Percentiles rank a stretch among this genome's conserved stretches.
phyloP scores from a whole-genome alignment of 2,113 vertebrate species.

The Anolis sagrei region DNA sequence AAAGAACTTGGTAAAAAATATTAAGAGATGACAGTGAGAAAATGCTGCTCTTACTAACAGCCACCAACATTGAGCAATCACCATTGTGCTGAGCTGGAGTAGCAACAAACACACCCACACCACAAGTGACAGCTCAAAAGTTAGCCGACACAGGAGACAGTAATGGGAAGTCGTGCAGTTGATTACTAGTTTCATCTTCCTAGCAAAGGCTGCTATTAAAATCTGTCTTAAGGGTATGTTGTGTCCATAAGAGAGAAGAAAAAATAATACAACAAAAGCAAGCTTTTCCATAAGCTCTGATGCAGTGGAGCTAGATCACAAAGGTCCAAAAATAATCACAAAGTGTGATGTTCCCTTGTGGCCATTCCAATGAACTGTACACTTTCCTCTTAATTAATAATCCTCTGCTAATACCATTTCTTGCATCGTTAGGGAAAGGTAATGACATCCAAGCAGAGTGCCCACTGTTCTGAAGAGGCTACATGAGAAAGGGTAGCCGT shows the following conservation, averaged over 20 bases:
- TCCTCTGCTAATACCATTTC: conserved; percentile 20
- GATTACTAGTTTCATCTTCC: conserved; percentile 12
- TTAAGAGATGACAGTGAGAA: neutral
- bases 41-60: neutral
- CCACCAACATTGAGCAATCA: neutral
- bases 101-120: neutral
- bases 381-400: conserved; percentile 35
- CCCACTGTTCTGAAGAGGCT: neutral
- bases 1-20: neutral
- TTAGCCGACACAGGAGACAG: neutral
- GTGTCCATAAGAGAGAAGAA: neutral
- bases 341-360: neutral
- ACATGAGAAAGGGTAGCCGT: conserved; percentile 1
- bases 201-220: conserved; percentile 4
- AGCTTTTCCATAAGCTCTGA: neutral
- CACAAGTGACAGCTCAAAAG: conserved; percentile 5
- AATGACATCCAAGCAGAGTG: neutral
- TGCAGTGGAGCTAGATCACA: neutral
- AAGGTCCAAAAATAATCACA: neutral
- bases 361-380: conserved; percentile 26
- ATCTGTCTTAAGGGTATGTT: neutral
- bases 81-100: neutral
- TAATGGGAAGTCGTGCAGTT: neutral
- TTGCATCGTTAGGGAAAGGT: neutral
- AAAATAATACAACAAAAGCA: neutral